Percentiles rank a stretch among this genome's conserved stretches.
Evolutionary conservation across 2,113 vertebrate species (phyloP).

Genomic region (Puntigrus tetrazona): DNA sequence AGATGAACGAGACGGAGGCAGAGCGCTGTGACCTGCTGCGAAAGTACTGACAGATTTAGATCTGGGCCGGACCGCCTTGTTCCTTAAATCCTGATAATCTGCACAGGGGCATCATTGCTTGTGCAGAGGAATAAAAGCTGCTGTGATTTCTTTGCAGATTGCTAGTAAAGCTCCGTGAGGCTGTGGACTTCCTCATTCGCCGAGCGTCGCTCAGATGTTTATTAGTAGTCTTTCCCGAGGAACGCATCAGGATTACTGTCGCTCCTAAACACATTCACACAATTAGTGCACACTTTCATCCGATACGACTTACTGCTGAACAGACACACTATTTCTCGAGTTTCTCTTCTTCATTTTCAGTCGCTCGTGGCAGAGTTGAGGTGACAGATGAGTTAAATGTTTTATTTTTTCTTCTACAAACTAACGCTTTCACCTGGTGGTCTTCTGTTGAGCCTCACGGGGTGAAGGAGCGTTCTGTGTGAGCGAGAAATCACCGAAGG

Average conservation of each 20-base stretch:
- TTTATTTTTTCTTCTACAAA: conserved; percentile 21
- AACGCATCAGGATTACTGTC: not conserved
- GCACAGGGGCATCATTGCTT: not conserved
- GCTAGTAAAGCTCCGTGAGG: not conserved
- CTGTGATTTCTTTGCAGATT: not conserved
- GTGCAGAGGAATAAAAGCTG: not conserved
- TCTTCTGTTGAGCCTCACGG: not conserved
- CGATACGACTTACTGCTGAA: not conserved
- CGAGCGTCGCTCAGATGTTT: not conserved
- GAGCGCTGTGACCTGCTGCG: not conserved
- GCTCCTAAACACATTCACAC: not conserved
- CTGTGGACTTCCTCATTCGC: not conserved
- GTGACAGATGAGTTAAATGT: conserved; percentile 13
- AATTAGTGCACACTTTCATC: not conserved
- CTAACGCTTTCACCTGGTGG: not conserved
- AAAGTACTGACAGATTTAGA: not conserved
- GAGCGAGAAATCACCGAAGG: conserved; percentile 67
- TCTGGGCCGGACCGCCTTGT: not conserved
- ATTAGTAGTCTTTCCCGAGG: not conserved
- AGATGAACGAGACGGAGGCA: not conserved
- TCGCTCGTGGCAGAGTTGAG: conserved; percentile 6
- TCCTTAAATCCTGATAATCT: not conserved
- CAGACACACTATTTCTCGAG: not conserved
- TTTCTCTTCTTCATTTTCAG: not conserved
- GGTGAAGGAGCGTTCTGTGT: not conserved